These are phyloP conservation scores for Anadara kagoshimensis DNA, from an alignment of 1,140 invertebrate genomes.

Conservation along the genomic window DNA sequence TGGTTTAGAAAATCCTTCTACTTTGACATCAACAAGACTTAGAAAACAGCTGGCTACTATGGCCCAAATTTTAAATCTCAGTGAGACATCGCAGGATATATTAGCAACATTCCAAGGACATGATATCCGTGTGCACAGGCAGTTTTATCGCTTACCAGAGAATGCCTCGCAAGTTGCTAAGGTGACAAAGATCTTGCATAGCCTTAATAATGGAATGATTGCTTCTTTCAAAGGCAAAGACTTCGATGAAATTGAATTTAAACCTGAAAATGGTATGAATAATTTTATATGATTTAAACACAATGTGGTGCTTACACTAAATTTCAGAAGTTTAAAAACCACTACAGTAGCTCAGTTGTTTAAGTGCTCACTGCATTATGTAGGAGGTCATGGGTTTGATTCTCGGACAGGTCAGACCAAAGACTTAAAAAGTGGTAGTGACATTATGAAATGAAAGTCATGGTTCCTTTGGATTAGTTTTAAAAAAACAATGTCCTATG, in stretches of 20 bases:
- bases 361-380: too few relatives aligned
- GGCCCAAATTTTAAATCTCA: conserved; percentile 17
- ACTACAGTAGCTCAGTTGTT: too few relatives aligned
- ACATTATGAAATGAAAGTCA: too few relatives aligned
- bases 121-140: conserved; percentile 47
- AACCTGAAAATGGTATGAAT: conserved; percentile 9
- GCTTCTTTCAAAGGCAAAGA: conserved; percentile 11
- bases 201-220: conserved; percentile 18
- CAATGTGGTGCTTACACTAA: too few relatives aligned
- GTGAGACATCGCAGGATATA: conserved; percentile 21
- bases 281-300: too few relatives aligned
- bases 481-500: too few relatives aligned
- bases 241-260: conserved; percentile 16
- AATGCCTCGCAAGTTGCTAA: conserved; percentile 50
- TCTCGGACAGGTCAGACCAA: too few relatives aligned
- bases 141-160: conserved; percentile 51
- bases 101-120: conserved; percentile 40
- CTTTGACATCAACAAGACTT: conserved; percentile 6
- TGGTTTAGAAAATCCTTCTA: not conserved
- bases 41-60: conserved; percentile 33
- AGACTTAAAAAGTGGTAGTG: too few relatives aligned
- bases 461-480: too few relatives aligned
- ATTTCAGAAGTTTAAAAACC: too few relatives aligned
- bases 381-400: too few relatives aligned
- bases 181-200: conserved; percentile 10